These are phyloP conservation scores for Enteromius afrohamiltoni DNA, from an alignment of 2,797 vertebrate species.

Conservation along the genomic window DNA sequence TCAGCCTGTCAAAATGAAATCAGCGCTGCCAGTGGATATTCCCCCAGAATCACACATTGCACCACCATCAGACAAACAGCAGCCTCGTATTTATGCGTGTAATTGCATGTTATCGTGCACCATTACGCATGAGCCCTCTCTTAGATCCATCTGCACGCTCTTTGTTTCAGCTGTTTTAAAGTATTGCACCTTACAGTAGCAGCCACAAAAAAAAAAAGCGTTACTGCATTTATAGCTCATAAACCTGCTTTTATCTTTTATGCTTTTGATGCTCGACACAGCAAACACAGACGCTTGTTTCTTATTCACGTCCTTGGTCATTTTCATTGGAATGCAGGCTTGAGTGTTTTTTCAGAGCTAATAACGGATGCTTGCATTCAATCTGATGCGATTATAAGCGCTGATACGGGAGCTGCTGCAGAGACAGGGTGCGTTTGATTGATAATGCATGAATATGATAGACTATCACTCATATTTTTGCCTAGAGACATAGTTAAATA, in stretches of 20 bases:
- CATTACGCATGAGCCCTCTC: background rate
- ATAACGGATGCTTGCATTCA: background rate
- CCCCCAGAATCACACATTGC: conserved; percentile 18
- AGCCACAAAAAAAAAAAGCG: background rate
- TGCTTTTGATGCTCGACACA: background rate
- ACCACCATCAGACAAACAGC: background rate
- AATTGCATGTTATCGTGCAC: conserved; percentile 6
- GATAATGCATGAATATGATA: conserved; percentile 2
- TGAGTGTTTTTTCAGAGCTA: background rate
- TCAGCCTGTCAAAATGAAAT: conserved; percentile 17
- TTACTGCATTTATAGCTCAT: conserved; percentile 28
- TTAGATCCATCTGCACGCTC: conserved; percentile 11
- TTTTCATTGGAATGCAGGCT: background rate
- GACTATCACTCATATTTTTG: conserved; percentile 18
- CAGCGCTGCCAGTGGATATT: background rate
- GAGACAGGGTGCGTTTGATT: conserved; percentile 7
- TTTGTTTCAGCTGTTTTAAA: conserved; percentile 17
- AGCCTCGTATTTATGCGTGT: background rate
- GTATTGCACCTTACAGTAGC: conserved; percentile 18
- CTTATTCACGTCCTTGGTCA: conserved; percentile 9
- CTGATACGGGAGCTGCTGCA: background rate
- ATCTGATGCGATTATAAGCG: background rate
- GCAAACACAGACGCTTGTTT: background rate
- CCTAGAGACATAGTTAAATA: background rate
- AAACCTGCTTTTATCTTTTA: conserved; percentile 16